Base-by-base conservation (phyloP, 1,140 invertebrate species). In the Achatina immaculata region DNA sequence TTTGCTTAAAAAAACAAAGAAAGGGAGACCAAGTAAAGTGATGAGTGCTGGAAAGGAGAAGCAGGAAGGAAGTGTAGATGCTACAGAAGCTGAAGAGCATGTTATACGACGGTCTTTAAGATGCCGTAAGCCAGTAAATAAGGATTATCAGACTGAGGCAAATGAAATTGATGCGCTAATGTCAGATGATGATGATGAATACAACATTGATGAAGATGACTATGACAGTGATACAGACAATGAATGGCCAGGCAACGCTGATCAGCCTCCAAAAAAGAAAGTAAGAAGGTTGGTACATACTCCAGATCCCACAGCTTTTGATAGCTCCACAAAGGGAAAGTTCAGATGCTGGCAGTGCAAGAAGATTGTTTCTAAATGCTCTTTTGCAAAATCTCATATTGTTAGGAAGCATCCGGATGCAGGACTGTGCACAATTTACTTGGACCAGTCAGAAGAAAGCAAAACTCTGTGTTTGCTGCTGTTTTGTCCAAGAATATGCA, bases 341-440 rank as follows among this genome's bases (percentile, higher is more conserved):
- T 80, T 51, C 48, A 72, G 58, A 38, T 80, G 78, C 28, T 80
- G 78, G 78, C 28, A 55, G 42, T 80, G 78, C 68, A 69, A 62
- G 34, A 80, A 80, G 69, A 7, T 71, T 16, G 71, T 80, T 36
- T 36, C 48, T 0, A 48, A 34, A 28, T 48, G 42, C 42, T 24
- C 21, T n/a, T 80, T 65, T 72, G 66, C 48, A 28, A 80, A 80
- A 42, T 28, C n/a, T 48, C 78, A 80, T n/a, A 38, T 80, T 7
- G 24, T 80, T 4, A 38, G 51, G 45, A 80, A 80, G 45, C 78
- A 80, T 62, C n/a, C n/a, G n/a, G 36, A 51, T 6, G 78, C 43
- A 58, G 78, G 78, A 11, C 42, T 80, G 42, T 80, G 78, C 38
- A 4, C 66, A 6, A n/a, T 80, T 34, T 24, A 51, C 43, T 3